These are phyloP conservation scores for Callipepla californica DNA, from an alignment of 2,113 vertebrate species.

Conservation along the genomic window DNA sequence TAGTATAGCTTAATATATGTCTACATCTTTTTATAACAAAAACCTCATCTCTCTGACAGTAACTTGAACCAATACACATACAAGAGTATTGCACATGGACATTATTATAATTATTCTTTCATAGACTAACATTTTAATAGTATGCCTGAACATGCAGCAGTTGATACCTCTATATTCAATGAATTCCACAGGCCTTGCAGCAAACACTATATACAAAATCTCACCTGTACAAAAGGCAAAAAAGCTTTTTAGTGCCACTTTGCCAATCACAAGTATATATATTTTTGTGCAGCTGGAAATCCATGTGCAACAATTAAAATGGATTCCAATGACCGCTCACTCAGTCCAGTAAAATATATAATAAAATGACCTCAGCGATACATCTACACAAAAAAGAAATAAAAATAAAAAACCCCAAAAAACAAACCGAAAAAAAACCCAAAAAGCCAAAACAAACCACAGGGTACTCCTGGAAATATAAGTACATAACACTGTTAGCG, in stretches of 20 bases:
- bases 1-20: constrained; percentile 83
- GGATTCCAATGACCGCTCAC: constrained; percentile 81
- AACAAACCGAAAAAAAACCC: background rate
- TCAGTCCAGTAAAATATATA: constrained; percentile 84
- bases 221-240: constrained; percentile 87
- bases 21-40: constrained; percentile 81
- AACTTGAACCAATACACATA: constrained; percentile 86
- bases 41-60: constrained; percentile 71
- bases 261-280: constrained; percentile 84
- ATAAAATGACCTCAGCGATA: constrained; percentile 74
- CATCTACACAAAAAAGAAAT: constrained; percentile 74
- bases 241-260: constrained; percentile 83
- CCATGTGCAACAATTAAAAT: constrained; percentile 82
- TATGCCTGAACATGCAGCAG: constrained; percentile 91
- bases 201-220: constrained; percentile 89
- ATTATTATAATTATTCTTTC: constrained; percentile 88
- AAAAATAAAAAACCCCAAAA: constrained; percentile 20
- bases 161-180: constrained; percentile 87
- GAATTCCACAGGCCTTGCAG: constrained; percentile 90
- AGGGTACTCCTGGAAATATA: constrained; percentile 79
- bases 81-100: constrained; percentile 93
- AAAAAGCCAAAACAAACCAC: constrained; percentile 66
- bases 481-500: constrained; percentile 83
- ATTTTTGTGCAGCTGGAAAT: constrained; percentile 83
- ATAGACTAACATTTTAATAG: constrained; percentile 87